Evolutionary conservation across 2,888 invertebrate genomes (phyloP).

Genomic region (Conistra vaccinii): DNA sequence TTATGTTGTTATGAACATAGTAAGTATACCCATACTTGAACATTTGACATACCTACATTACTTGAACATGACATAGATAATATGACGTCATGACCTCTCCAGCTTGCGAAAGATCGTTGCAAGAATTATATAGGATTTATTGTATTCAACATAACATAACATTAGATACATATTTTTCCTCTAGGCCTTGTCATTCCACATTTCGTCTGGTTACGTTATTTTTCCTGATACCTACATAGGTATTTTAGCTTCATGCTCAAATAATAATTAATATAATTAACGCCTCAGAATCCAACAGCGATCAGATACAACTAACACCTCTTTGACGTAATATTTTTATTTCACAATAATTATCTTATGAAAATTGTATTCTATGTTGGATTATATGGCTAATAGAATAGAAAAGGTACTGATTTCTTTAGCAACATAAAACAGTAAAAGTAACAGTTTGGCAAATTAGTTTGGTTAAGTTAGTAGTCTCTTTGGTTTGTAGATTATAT

Average conservation of each 20-base stretch:
- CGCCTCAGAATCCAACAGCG: slow-evolving; percentile 3
- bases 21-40: not conserved
- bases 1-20: slow-evolving; percentile 11
- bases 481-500: slow-evolving; percentile 26
- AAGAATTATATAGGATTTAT: not conserved
- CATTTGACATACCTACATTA: not conserved
- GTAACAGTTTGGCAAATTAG: slow-evolving; percentile 22
- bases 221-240: not conserved
- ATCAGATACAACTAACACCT: slow-evolving; percentile 15
- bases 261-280: slow-evolving; percentile 1
- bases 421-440: not conserved
- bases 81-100: not conserved
- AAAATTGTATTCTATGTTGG: slow-evolving; percentile 1
- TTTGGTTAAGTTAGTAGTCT: slow-evolving; percentile 7
- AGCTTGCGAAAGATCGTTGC: slow-evolving; percentile 17
- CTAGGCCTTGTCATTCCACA: slow-evolving; percentile 35
- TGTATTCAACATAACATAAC: slow-evolving; percentile 6
- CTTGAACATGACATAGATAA: not conserved
- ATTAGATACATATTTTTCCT: not conserved
- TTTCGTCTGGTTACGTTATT: not conserved
- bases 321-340: slow-evolving; percentile 14
- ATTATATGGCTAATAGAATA: not conserved
- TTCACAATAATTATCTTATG: slow-evolving; percentile 15
- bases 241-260: slow-evolving; percentile 7
- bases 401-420: not conserved